Evolutionary conservation across 1,140 invertebrate species (phyloP), one percentile per base, ranked within the genome.

Genomic region (Mesaphorura yosii): DNA sequence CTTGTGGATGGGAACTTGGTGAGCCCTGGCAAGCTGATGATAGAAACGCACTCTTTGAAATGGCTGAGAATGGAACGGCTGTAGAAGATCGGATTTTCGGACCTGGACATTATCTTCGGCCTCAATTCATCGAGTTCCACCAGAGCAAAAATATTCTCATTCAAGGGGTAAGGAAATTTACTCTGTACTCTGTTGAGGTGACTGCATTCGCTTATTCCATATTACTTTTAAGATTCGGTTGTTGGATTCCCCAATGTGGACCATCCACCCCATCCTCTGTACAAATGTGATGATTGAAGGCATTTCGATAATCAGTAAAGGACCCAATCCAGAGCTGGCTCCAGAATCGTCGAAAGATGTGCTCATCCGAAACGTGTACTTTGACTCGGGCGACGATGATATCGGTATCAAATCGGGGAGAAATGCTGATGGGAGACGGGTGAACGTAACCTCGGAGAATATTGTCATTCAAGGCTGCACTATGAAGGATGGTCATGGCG

Each of bases 401-500:
- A 45, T 52, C 14, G 50, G 39, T 1, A 39, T 52, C 3, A 52
- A 52, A 46, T 52, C 50, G 2, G 50, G 50, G 7, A 29, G 50
- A 34, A 45, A 45, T 28, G 25, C 15, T 23, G 50, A 52, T 23
- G 50, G 50, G 22, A 12, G 48, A 19, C 29, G 48, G 25, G 3
- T 50, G 4, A 40, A 40, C 37, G 48, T 50, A 19, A 25, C 48
- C 7, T 39, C 34, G 1, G 48, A 50, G 20, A 50, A 50, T 50
- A 50, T 50, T 12, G 37, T 50, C 25, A 34, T n/a, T n/a, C n/a
- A n/a, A n/a, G n/a, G n/a, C n/a, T n/a, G n/a, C n/a, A n/a, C n/a
- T n/a, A n/a, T n/a, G 50, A 34, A 52, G 26, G 50, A 44, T 20
- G 50, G 50, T 25, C 41, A 52, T 19, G 50, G 50, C 2, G 50